Evolutionary conservation across 2,113 vertebrate species (phyloP).

Genomic region (Chloropsis hardwickii): DNA sequence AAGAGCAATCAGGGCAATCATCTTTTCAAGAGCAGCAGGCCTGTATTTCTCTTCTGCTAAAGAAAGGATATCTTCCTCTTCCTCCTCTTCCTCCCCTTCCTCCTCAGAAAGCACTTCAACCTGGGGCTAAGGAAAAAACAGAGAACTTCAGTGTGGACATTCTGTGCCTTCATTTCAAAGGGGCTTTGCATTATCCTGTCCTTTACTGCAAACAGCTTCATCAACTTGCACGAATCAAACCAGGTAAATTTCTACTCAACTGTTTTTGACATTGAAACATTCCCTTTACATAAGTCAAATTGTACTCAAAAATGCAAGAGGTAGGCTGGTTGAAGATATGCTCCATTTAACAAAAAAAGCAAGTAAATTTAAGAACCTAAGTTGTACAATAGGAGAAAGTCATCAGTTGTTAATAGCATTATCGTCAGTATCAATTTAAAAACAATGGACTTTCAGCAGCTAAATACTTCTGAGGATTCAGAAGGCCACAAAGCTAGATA

Average conservation of each 20-base stretch:
- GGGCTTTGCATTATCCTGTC: background rate
- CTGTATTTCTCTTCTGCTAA: conserved; percentile 98
- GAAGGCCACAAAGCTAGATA: conserved; percentile 64
- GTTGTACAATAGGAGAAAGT: background rate
- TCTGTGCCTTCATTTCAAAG: background rate
- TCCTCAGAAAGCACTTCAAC: conserved; percentile 99
- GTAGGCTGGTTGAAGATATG: background rate
- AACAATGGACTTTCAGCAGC: conserved; percentile 64
- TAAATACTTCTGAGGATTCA: conserved; percentile 66
- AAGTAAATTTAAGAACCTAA: background rate
- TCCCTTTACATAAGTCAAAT: background rate
- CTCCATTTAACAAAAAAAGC: background rate
- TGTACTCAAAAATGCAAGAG: background rate
- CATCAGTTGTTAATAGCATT: background rate
- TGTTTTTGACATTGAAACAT: background rate
- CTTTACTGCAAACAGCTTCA: background rate
- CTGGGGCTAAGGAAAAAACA: conserved; percentile 80
- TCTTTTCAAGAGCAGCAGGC: conserved; percentile 98
- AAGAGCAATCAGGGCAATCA: conserved; percentile 97
- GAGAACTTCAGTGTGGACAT: background rate
- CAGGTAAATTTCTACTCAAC: background rate
- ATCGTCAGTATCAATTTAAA: conserved; percentile 53
- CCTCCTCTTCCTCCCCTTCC: conserved; percentile 96
- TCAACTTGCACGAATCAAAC: background rate
- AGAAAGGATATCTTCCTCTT: conserved; percentile 97